Evolutionary conservation across 1,140 invertebrate genomes (phyloP), one percentile per base, ranked within the genome.

Genomic region (Philotrypesis tridentata): DNA sequence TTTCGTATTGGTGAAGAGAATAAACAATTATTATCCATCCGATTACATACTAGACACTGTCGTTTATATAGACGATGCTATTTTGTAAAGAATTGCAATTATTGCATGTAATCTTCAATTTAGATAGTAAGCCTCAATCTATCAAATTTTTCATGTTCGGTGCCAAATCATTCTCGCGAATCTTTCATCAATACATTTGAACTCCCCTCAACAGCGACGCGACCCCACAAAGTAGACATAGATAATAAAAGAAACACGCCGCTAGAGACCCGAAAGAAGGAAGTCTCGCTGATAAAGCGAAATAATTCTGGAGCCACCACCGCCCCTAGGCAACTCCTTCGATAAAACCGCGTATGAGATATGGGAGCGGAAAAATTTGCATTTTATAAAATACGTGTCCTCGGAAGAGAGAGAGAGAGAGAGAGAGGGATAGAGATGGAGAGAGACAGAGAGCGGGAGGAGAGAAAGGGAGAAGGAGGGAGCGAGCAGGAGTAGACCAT

Each of bases 321-420:
- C 74, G 73, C 43, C 81, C 76, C 83, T 63, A 74, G 75, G 67
- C 74, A 29, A 81, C 61, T 74, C 3, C 33, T 37, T 75, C 60
- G 79, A 81, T 81, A 81, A 75, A 81, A 63, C 60, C 43, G 72
- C 37, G 63, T 21, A 75, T 70, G 79, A 79, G 61, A 79, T 81
- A 81, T 75, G 79, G 79, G 29, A 37, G 23, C 40, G 80, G 75
- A 79, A 80, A 86, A 85, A 87, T 87, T 88, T 86, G 84, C 86
- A 84, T 87, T 85, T 85, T 79, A 86, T 85, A 85, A 87, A 87
- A 84, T 88, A 84, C 87, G 86, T 85, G 86, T 79, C 80, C 61
- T 76, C 73, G 29, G 71, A 71, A 70, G 70, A 79, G 48, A 70
- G 77, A 21, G 5, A 11, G 6, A 55, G 31, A 7, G n/a, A 74